phyloP scores from a whole-genome alignment of 2,888 invertebrate species.

The Ganaspis brasiliensis region DNA sequence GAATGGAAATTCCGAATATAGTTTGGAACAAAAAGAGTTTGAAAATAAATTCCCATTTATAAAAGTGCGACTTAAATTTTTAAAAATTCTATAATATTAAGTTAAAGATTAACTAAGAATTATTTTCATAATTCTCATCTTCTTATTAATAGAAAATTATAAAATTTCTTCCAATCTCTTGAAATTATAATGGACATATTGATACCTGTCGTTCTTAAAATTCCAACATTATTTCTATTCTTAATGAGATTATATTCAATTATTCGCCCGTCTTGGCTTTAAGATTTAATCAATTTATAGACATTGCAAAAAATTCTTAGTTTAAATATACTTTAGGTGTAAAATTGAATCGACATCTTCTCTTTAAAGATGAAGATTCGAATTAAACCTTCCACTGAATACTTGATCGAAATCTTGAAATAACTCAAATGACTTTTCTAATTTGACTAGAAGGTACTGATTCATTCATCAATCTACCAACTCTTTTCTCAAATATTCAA shows the following conservation, averaged over 20 bases:
- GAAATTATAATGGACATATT: no score
- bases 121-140: no score
- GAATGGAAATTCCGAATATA: no score
- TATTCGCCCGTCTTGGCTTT: neutral
- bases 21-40: no score
- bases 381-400: neutral
- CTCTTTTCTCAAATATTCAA: neutral
- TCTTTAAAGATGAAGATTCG: neutral
- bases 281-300: neutral
- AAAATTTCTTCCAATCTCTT: no score
- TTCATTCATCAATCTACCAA: neutral
- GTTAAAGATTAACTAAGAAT: no score
- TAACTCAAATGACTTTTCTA: neutral
- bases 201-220: no score
- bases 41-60: no score
- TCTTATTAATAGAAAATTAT: no score
- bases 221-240: conserved; percentile 9
- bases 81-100: no score
- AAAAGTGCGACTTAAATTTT: no score
- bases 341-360: neutral
- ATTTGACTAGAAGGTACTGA: neutral
- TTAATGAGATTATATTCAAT: neutral
- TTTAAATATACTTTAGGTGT: neutral
- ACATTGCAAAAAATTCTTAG: neutral
- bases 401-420: neutral